These are phyloP conservation scores for Hirundichthys speculiger DNA, from an alignment of 2,113 vertebrate species.

Conservation along the genomic window DNA sequence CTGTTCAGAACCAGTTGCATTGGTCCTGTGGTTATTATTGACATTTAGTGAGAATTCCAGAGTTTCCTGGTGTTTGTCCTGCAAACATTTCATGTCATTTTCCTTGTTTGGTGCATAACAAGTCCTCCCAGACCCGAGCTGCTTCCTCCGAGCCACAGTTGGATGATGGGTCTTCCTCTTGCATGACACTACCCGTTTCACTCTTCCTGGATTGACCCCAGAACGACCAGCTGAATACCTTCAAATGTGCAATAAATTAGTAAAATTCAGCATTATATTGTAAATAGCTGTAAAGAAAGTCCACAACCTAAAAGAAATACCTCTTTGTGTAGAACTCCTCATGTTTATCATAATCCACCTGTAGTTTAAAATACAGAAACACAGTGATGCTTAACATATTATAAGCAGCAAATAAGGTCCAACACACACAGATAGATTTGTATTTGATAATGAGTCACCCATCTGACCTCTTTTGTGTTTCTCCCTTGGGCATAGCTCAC, in stretches of 20 bases:
- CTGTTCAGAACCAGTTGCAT: constrained; percentile 83
- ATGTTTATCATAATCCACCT: constrained; percentile 57
- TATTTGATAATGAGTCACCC: constrained; percentile 20
- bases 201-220: constrained; percentile 58
- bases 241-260: not conserved
- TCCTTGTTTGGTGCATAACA: constrained; percentile 91
- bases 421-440: not conserved
- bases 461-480: constrained; percentile 67
- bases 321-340: constrained; percentile 65
- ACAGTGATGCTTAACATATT: not conserved
- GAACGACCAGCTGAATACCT: constrained; percentile 62
- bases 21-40: constrained; percentile 80
- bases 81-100: constrained; percentile 84
- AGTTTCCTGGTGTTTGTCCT: constrained; percentile 80
- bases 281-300: not conserved
- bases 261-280: too few relatives aligned
- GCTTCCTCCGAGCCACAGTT: constrained; percentile 64
- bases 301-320: constrained; percentile 16
- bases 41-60: constrained; percentile 80
- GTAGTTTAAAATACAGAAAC: constrained; percentile 6
- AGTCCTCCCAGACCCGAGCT: constrained; percentile 54
- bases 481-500: constrained; percentile 80
- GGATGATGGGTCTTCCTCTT: constrained; percentile 76
- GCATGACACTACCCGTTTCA: constrained; percentile 73
- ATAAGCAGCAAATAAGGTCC: not conserved